phyloP scores from a whole-genome alignment of 2,797 vertebrate genomes.

The Sebastes hubbsi region DNA sequence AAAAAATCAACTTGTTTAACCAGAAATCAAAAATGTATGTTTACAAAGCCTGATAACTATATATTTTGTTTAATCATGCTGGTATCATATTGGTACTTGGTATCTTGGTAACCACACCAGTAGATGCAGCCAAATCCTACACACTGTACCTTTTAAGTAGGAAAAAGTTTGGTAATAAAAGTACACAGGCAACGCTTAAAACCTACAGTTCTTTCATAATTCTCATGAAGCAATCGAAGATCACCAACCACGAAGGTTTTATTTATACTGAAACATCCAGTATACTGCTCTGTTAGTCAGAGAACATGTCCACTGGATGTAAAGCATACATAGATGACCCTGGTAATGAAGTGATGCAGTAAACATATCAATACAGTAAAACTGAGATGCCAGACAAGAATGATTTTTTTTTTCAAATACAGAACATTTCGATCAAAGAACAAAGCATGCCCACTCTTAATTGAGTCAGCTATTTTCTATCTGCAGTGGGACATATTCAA shows the following conservation, averaged over 20 bases:
- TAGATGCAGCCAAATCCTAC: too few species aligned
- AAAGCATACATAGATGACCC: neutral
- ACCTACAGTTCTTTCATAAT: too few species aligned
- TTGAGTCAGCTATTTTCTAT: neutral
- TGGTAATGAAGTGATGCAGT: neutral
- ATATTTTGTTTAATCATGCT: too few species aligned
- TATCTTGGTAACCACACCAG: too few species aligned
- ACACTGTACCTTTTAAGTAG: too few species aligned
- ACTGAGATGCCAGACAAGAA: neutral
- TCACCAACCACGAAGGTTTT: neutral
- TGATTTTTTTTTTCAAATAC: neutral
- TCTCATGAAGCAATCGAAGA: neutral
- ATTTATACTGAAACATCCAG: neutral
- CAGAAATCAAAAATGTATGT: too few species aligned
- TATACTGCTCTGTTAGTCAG: neutral
- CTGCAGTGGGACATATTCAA: neutral
- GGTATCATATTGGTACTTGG: too few species aligned
- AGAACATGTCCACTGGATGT: neutral
- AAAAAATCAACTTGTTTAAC: too few species aligned
- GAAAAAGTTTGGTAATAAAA: too few species aligned
- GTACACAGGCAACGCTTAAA: too few species aligned
- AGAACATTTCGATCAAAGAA: neutral
- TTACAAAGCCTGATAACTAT: too few species aligned
- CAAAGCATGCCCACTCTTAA: neutral
- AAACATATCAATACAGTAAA: slow-evolving; percentile 3